Base-by-base conservation (phyloP, 1,140 invertebrate species). In the Ceratosolen fusciceps region DNA sequence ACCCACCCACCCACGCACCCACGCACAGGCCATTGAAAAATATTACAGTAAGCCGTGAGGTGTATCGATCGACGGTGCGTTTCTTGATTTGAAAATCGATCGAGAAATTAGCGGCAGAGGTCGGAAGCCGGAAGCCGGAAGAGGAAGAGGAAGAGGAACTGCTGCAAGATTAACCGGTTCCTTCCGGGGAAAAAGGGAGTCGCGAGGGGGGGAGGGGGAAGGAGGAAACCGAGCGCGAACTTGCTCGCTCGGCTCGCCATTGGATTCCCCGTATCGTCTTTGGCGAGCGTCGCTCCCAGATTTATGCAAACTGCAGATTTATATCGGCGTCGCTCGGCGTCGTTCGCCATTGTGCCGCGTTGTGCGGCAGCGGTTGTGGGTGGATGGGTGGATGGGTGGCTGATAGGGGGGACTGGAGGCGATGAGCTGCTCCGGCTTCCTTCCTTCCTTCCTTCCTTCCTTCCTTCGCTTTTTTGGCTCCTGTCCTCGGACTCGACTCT, bases 301-400 rank as follows among this genome's bases (percentile, higher is more conserved):
- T 77, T 79, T 52, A 79, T 79, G 73, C 72, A 79, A 82, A 77
- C 77, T 54, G 24, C 58, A 79, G 77, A 82, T 82, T 82, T 82
- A 79, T 79, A 76, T 79, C 73, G 72, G 65, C 8, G 19, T 56
- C 54, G 34, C 2, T 56, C 37, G 31, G 24, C 74, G 34, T 24
- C 43, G 29, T n/a, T n/a, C n/a, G n/a, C n/a, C n/a, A n/a, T n/a
- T n/a, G n/a, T n/a, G n/a, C n/a, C n/a, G n/a, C n/a, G n/a, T n/a
- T n/a, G n/a, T n/a, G n/a, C n/a, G n/a, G n/a, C n/a, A n/a, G n/a
- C n/a, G n/a, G n/a, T n/a, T n/a, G n/a, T n/a, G n/a, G n/a, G n/a
- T n/a, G n/a, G n/a, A n/a, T n/a, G n/a, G n/a, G n/a, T n/a, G n/a
- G n/a, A n/a, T n/a, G n/a, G n/a, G n/a, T n/a, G n/a, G n/a, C n/a